Evolutionary conservation across 2,888 invertebrate species (phyloP), one percentile per base, ranked within the genome.

Genomic region (Scaptodrosophila latifasciaeformis): DNA sequence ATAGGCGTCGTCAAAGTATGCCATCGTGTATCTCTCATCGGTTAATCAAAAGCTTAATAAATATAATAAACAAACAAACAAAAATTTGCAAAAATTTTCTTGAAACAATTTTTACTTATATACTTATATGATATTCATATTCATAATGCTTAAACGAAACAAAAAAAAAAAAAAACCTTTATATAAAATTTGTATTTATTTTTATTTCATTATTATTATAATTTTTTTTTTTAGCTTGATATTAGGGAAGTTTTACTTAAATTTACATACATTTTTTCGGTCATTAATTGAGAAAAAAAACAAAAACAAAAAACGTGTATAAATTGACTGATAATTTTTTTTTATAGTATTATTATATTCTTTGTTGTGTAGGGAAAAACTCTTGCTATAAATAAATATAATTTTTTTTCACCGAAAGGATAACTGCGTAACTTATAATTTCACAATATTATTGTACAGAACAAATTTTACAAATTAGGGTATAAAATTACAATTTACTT

Each of bases 281-380:
- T 24, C 7, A 5, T 24, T 7, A 30, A 49, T 48, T 27, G 47
- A n/a, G 46, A 53, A 48, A 6, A 37, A 30, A 24, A 51, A 47
- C 17, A 34, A 35, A 54, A 59, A 59, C 46, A 62, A 67, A 56
- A 72, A 70, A 70, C 24, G 7, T 24, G 7, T 24, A 24, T 24
- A 24, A 65, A 74, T 77, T 72, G 72, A 77, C 72, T 72, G 72
- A 72, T 66, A 66, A 77, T 70, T 64, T 72, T n/a, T n/a, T n/a
- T 72, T 70, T 68, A 72, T 77, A 72, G 72, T 72, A 72, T 72
- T 72, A 77, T 74, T 61, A 56, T 56, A 77, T 63, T 63, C 52
- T 42, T 40, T 52, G 45, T 27, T 29, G 51, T 49, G 30, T 29
- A 34, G 34, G 34, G 17, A 5, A 52, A 43, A 49, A 45, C 49